These are phyloP conservation scores for Drosophila kuntzei DNA, from an alignment of 2,888 invertebrate species.

Conservation along the genomic window DNA sequence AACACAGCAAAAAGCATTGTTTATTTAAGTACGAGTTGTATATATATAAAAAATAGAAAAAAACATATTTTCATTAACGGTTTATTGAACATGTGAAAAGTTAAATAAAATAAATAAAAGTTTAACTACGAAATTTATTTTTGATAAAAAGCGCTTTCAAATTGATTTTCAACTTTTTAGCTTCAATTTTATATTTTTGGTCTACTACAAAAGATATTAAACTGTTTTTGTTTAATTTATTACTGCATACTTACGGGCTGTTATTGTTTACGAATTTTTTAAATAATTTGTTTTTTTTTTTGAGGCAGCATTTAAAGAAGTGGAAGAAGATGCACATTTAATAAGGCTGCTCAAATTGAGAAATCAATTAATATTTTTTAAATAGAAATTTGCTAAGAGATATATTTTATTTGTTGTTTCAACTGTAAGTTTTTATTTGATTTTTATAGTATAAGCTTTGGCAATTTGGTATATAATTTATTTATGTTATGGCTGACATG, in stretches of 20 bases:
- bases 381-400: conserved; percentile 20
- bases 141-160: conserved; percentile 32
- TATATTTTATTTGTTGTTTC: conserved; percentile 34
- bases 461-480: conserved; percentile 39
- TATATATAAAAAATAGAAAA: conserved; percentile 62
- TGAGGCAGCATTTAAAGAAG: conserved; percentile 63
- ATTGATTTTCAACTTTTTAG: conserved; percentile 16
- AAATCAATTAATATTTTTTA: conserved; percentile 16
- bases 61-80: conserved; percentile 52
- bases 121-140: conserved; percentile 14
- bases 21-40: conserved; percentile 46
- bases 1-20: conserved; percentile 68
- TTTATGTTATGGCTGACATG: conserved; percentile 51
- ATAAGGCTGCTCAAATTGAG: conserved; percentile 10
- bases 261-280: conserved; percentile 13
- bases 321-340: conserved; percentile 31
- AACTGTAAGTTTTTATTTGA: conserved; percentile 19
- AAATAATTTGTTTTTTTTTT: conserved; percentile 14
- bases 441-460: conserved; percentile 27
- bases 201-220: conserved; percentile 39
- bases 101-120: conserved; percentile 17
- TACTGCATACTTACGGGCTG: conserved; percentile 67
- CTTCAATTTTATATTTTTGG: conserved; percentile 9
- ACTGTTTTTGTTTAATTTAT: conserved; percentile 8
- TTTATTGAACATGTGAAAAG: conserved; percentile 37